Evolutionary conservation across 2,113 vertebrate genomes (phyloP), one percentile per base, ranked within the genome.

Genomic region (Tenrec ecaudatus): DNA sequence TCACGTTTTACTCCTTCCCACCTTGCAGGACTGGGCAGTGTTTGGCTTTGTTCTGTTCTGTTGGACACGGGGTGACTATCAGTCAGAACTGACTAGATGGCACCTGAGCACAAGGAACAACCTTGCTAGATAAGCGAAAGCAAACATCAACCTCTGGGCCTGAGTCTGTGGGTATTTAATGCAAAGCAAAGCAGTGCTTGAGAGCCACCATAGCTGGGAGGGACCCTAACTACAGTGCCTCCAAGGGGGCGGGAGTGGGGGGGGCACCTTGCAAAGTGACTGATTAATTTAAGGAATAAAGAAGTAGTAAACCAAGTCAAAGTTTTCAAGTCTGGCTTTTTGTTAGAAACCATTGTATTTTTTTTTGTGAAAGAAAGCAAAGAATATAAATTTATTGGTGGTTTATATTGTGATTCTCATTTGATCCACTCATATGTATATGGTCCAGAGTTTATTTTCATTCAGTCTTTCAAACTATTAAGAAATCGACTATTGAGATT

Each of bases 261-360:
- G 12, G 31, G 71, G 60, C 22, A 53, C 31, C 15, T 33, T 23
- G 22, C n/a, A 93, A 84, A 86, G 77, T n/a, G 62, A 40, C 79
- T 88, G 38, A 81, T 58, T 87, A 47, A 10, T 47, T 47, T 47
- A 95, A 60, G 64, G 22, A 68, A 68, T 83, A 66, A 90, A 40
- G 40, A 90, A 40, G 40, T 40, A 80, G 76, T 82, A 23, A 86
- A 86, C 36, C 33, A 82, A 90, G 78, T 93, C 58, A 91, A 25
- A 90, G n/a, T 82, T 92, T 78, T 94, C n/a, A 88, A 83, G 33
- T 47, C 43, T 96, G 88, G 81, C 6, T 94, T 88, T 95, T 47
- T 27, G 81, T 23, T 36, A 88, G 69, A 91, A 23, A 76, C 47
- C 9, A 14, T 83, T 58, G 19, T 40, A n/a, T 53, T 60, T 57